Conservation (phyloP, 2,888 invertebrate species). For the Macaria notata region DNA sequence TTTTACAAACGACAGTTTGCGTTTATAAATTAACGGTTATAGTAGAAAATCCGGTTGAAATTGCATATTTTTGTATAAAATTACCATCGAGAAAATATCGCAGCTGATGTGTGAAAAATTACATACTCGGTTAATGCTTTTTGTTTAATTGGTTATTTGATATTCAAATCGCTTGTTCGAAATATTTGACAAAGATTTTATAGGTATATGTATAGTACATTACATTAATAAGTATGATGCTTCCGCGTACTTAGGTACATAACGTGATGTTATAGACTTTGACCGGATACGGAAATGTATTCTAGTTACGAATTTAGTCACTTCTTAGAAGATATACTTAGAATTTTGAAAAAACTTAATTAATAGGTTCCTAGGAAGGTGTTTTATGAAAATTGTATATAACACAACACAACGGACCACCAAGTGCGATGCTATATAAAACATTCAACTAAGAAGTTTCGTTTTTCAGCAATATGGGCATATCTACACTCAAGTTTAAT, state of each 20-base stretch:
- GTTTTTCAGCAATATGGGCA: too few species aligned
- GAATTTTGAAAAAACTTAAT: too few species aligned
- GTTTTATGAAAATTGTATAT: too few species aligned
- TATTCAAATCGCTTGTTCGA: constrained; percentile 2
- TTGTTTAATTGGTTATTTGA: not conserved
- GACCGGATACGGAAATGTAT: not conserved
- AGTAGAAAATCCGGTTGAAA: constrained; percentile 24
- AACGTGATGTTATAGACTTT: not conserved
- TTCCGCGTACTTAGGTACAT: not conserved
- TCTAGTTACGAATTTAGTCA: constrained; percentile 4
- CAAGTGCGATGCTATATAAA: too few species aligned
- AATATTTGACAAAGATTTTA: not conserved
- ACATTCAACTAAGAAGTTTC: too few species aligned
- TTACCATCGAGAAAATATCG: constrained; percentile 8
- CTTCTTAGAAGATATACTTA: not conserved
- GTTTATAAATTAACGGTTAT: constrained; percentile 24
- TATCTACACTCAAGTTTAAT: too few species aligned
- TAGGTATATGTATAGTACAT: too few species aligned
- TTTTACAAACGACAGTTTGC: constrained; percentile 19
- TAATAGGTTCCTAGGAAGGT: too few species aligned
- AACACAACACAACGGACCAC: too few species aligned
- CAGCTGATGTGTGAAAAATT: constrained; percentile 9
- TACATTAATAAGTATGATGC: not conserved
- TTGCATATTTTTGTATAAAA: constrained; percentile 23
- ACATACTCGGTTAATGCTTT: not conserved